Percentiles rank a stretch among this genome's conserved stretches.
phyloP scores from a whole-genome alignment of 2,797 vertebrate genomes.

The Leptodactylus fallax region DNA sequence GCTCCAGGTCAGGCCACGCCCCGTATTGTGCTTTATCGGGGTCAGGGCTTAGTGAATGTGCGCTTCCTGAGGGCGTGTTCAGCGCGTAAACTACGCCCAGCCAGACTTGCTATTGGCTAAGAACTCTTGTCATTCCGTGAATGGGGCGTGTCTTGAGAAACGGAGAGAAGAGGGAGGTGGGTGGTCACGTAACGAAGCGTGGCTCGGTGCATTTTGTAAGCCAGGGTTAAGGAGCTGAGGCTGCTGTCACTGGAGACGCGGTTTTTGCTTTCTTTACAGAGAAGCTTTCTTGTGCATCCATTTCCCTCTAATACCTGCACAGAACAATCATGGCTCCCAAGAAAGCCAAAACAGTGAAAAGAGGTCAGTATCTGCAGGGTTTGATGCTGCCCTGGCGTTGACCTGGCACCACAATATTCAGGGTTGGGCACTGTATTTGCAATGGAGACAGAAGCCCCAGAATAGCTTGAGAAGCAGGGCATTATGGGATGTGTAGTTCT shows the following conservation, averaged over 20 bases:
- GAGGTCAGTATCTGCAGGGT: slow-evolving; percentile 35
- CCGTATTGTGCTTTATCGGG: slow-evolving; percentile 36
- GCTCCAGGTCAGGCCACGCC: slow-evolving; percentile 22
- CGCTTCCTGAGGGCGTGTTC: background rate
- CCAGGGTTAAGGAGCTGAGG: background rate
- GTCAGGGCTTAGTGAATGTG: slow-evolving; percentile 10
- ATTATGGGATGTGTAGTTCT: background rate
- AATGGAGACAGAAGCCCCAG: background rate
- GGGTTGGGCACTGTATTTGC: background rate
- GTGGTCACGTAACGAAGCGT: slow-evolving; percentile 53
- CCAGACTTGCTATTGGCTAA: background rate
- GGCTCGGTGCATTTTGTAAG: slow-evolving; percentile 20
- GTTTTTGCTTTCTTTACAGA: background rate
- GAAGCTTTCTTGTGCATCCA: background rate
- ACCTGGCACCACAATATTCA: background rate
- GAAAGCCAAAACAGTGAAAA: background rate
- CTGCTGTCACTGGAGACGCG: background rate
- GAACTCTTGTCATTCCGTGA: background rate
- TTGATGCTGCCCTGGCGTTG: background rate
- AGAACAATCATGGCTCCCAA: slow-evolving; percentile 36
- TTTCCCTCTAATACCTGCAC: background rate
- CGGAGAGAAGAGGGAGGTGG: background rate
- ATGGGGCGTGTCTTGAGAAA: background rate
- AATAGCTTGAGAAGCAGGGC: background rate
- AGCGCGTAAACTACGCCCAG: background rate